Evolutionary conservation across 2,113 vertebrate genomes (phyloP).

Genomic region (Tenebrosternarchus preto): DNA sequence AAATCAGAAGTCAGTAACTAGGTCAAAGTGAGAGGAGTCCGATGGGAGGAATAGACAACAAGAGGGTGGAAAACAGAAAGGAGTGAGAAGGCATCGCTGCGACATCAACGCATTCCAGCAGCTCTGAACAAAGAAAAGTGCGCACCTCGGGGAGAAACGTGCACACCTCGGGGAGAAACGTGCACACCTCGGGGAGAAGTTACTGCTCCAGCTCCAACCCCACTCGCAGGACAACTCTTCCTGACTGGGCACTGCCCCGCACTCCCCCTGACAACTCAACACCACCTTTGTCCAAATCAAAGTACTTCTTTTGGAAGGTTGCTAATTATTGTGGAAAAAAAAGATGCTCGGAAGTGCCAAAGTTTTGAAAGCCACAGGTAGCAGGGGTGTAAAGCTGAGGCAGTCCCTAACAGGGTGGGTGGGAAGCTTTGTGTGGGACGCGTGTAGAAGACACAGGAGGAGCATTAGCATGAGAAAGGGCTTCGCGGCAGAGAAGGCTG

Average conservation of each 20-base stretch:
- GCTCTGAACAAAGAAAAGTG: constrained; percentile 48
- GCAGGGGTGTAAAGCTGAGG: not conserved
- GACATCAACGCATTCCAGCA: constrained; percentile 11
- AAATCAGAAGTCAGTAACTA: constrained; percentile 1
- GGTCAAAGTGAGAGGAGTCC: not conserved
- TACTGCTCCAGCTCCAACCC: not conserved
- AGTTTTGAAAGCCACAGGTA: constrained; percentile 20
- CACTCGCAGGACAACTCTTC: not conserved
- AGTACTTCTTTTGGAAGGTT: not conserved
- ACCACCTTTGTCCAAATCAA: not conserved
- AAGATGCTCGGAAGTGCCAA: not conserved
- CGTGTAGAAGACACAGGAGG: constrained; percentile 24
- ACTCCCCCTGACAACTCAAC: not conserved
- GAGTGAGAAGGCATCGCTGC: not conserved
- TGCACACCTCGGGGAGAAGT: constrained; percentile 22
- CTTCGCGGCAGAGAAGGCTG: constrained; percentile 27
- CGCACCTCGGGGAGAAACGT: constrained; percentile 24
- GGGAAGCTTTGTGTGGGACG: not conserved
- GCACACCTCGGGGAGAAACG: constrained; percentile 21
- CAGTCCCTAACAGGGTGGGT: not conserved
- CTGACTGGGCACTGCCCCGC: not conserved
- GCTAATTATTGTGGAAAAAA: not conserved
- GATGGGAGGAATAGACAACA: not conserved
- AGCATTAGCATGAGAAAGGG: constrained; percentile 41
- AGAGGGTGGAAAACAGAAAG: not conserved